Conservation (phyloP, 2,113 vertebrate species). For the Podilymbus podiceps region DNA sequence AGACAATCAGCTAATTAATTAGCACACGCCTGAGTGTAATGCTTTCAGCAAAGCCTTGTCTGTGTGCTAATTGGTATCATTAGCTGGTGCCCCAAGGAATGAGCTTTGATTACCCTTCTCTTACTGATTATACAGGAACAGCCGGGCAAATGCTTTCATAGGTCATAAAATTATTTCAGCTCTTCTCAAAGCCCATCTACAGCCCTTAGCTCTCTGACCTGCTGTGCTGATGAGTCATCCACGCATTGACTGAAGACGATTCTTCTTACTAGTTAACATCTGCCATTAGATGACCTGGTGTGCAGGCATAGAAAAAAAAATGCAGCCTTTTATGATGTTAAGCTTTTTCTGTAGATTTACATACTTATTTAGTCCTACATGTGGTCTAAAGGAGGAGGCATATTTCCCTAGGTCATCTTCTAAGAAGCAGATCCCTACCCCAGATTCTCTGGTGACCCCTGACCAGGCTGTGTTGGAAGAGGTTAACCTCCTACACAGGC, state of each 20-base stretch:
- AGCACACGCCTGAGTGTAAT: not conserved
- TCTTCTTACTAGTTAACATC: not conserved
- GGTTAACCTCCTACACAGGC: not conserved
- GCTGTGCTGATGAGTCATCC: slow-evolving; percentile 31
- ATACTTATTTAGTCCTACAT: not conserved
- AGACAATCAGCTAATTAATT: slow-evolving; percentile 62
- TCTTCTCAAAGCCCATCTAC: slow-evolving; percentile 5
- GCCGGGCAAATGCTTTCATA: not conserved
- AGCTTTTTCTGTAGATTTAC: not conserved
- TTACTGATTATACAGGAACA: slow-evolving; percentile 35
- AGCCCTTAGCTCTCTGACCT: slow-evolving; percentile 13
- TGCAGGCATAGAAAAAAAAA: not conserved
- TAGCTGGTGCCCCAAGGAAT: slow-evolving; percentile 21
- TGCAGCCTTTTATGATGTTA: not conserved
- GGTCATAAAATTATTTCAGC: slow-evolving; percentile 19
- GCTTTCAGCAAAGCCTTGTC: slow-evolving; percentile 41
- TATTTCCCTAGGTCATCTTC: not conserved
- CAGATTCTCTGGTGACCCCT: not conserved
- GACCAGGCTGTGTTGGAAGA: not conserved
- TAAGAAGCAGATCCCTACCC: not conserved
- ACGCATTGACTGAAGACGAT: not conserved
- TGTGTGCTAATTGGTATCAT: slow-evolving; percentile 48
- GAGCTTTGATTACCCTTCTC: slow-evolving; percentile 35
- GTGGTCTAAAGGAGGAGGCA: not conserved
- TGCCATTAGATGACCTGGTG: not conserved